Base-by-base conservation (phyloP, 2,113 vertebrate species). In the Tychaedon coryphoeus region DNA sequence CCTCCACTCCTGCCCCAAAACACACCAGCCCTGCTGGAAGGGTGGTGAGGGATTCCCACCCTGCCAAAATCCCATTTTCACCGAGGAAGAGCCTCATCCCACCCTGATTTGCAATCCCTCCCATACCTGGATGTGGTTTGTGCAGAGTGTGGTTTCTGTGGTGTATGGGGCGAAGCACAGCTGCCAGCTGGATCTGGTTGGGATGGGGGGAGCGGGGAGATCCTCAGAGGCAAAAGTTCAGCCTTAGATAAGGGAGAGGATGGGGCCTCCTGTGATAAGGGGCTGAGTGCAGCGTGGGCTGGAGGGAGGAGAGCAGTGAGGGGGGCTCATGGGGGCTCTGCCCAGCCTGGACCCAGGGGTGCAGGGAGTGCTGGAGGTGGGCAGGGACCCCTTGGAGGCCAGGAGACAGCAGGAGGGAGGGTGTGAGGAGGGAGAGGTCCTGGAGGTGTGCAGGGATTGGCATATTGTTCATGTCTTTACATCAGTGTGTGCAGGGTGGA, bases 211-310 rank as follows among this genome's bases (percentile, higher is more conserved):
- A 74, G 86, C 0, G 0, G 42, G 91, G 64, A 67, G 76, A 74
- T 91, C 19, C 60, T 74, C 1, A 1, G 81, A 91, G 96, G 95
- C 96, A 93, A 93, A 96, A 92, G 92, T 92, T 96, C 87, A 96
- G 77, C 69, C 0, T 72, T 42, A 89, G 93, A 96, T 94, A 95
- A 94, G 93, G 65, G 74, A 24, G 23, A 42, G 2, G 47, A 25
- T 2, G 24, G 80, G 93, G 96, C 96, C 95, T 94, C 87, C 80
- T 1, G 38, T 1, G 93, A 92, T 96, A 96, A 96, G 76, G 76
- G 2, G 8, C 56, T 66, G 85, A 76, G 20, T 40, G 53, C 3
- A 1, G 53, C 5, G 2, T 28, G 78, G 71, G 51, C 82, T 22
- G 20, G 57, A 0, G 1, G 53, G 66, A 61, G 50, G n/a, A 80